Conservation (phyloP, 2,888 invertebrate species). For the Erannis defoliaria region DNA sequence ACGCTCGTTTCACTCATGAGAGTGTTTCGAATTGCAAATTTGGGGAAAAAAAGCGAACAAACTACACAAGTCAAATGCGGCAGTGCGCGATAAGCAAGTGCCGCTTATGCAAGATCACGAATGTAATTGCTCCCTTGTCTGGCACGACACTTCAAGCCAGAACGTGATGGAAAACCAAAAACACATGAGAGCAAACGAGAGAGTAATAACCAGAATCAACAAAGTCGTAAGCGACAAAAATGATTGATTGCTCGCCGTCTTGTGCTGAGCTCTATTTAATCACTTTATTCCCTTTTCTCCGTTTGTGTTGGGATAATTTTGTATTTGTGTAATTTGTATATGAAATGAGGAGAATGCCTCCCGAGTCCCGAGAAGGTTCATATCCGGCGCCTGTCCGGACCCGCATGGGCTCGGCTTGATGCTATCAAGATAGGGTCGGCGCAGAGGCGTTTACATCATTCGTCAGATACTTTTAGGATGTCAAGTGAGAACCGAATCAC, state of each 20-base stretch:
- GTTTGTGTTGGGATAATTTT: slow-evolving; percentile 86
- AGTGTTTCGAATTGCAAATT: slow-evolving; percentile 84
- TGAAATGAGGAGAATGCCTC: slow-evolving; percentile 77
- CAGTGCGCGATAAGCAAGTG: slow-evolving; percentile 84
- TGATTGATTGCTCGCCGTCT: slow-evolving; percentile 87
- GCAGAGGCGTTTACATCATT: slow-evolving; percentile 59
- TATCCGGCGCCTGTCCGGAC: slow-evolving; percentile 75
- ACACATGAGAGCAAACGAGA: slow-evolving; percentile 65
- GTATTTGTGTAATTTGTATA: slow-evolving; percentile 86
- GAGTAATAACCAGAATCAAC: slow-evolving; percentile 65
- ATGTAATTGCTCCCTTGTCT: slow-evolving; percentile 87
- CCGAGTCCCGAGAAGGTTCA: slow-evolving; percentile 74
- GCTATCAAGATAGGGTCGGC: slow-evolving; percentile 69
- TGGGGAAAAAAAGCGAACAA: slow-evolving; percentile 79
- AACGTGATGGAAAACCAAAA: slow-evolving; percentile 68
- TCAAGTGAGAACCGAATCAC: no score
- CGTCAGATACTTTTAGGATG: no score
- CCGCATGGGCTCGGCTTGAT: slow-evolving; percentile 68
- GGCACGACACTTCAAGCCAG: slow-evolving; percentile 84
- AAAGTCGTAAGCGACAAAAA: slow-evolving; percentile 84
- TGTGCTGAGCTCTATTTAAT: slow-evolving; percentile 87
- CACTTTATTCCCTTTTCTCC: slow-evolving; percentile 87
- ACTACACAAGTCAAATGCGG: slow-evolving; percentile 85
- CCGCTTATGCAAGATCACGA: slow-evolving; percentile 88
- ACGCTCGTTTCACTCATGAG: slow-evolving; percentile 69